phyloP scores from a whole-genome alignment of 1,140 invertebrate genomes.

The Leptopilina clavipes region DNA sequence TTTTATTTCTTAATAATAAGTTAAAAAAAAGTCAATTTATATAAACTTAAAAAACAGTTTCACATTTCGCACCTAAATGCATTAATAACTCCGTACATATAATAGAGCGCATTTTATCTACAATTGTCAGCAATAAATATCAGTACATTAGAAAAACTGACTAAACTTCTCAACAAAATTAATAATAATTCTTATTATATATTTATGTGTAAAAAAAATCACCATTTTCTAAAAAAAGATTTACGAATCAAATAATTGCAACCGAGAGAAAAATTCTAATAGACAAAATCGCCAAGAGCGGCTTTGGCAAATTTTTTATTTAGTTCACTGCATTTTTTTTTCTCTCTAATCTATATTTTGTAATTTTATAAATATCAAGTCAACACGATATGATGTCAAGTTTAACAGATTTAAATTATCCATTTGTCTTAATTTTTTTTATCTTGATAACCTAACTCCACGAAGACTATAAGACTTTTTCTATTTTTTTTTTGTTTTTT shows the following conservation, averaged over 20 bases:
- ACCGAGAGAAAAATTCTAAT: not conserved
- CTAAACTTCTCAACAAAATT: conserved; percentile 1
- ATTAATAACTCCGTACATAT: conserved; percentile 1
- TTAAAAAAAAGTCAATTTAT: not conserved
- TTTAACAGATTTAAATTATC: conserved; percentile 24
- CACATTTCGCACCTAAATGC: conserved; percentile 10
- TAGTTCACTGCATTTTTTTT: conserved; percentile 26
- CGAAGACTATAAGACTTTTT: conserved; percentile 6
- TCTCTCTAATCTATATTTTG: not conserved
- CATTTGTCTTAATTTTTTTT: not conserved
- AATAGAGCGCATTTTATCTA: conserved; percentile 15
- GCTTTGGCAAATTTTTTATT: not conserved
- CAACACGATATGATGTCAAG: conserved; percentile 16
- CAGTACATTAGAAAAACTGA: conserved; percentile 15
- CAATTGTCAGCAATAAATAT: conserved; percentile 29
- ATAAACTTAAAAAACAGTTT: not conserved
- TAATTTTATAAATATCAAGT: not conserved
- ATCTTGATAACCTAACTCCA: not conserved
- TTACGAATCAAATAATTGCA: not conserved
- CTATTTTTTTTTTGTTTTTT: not conserved
- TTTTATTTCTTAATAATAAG: not conserved
- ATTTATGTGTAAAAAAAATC: not conserved
- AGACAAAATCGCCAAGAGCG: not conserved
- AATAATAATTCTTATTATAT: not conserved
- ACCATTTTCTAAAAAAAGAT: not conserved